phyloP scores from a whole-genome alignment of 2,888 invertebrate species.

The Philaethria dido region DNA sequence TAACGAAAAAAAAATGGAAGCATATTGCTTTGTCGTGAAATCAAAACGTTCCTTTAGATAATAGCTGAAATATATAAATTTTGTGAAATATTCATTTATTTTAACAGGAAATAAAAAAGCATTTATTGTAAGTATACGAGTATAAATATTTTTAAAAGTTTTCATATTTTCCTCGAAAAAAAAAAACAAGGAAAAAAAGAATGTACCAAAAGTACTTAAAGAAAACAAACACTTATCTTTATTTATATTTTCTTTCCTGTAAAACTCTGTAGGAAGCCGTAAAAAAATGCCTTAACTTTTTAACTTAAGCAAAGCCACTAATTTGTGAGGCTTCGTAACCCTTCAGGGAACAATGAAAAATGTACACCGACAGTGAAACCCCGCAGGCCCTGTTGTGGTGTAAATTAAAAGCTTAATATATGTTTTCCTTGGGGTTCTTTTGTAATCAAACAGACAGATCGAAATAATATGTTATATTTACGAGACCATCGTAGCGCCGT shows the following conservation, averaged over 20 bases:
- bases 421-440: conserved; percentile 38
- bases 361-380: conserved; percentile 73
- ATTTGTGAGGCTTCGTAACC: conserved; percentile 74
- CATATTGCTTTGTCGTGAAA: too few species aligned
- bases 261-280: conserved; percentile 36
- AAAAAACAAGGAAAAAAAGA: neutral
- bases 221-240: conserved; percentile 25
- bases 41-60: too few species aligned
- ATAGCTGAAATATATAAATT: too few species aligned
- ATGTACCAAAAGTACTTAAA: conserved; percentile 17
- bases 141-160: neutral
- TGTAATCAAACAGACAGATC: neutral
- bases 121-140: neutral
- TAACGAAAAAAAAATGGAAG: too few species aligned
- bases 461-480: neutral
- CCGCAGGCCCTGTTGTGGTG: conserved; percentile 65
- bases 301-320: conserved; percentile 42
- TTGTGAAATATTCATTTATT: too few species aligned
- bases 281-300: conserved; percentile 41
- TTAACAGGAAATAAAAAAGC: too few species aligned
- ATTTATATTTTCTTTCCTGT: conserved; percentile 20
- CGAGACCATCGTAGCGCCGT: too few species aligned
- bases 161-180: neutral
- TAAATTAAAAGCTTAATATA: conserved; percentile 64
- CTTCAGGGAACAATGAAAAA: conserved; percentile 62